phyloP scores from a whole-genome alignment of 2,797 vertebrate species.

The Chiloscyllium punctatum region DNA sequence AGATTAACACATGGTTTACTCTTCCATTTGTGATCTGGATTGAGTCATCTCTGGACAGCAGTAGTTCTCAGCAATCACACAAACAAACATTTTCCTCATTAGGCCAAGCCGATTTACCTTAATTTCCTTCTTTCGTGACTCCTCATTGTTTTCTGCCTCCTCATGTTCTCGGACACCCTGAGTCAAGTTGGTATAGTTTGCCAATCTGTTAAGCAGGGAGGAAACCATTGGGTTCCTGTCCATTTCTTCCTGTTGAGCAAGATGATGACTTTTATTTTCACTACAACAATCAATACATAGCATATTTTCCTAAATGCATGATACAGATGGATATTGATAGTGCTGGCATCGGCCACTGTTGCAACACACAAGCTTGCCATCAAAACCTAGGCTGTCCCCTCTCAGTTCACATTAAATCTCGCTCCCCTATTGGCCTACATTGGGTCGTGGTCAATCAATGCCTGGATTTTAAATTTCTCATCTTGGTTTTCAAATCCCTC shows the following conservation, averaged over 20 bases:
- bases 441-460: neutral
- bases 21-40: neutral
- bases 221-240: constrained; percentile 98
- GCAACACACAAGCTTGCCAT: neutral
- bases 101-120: constrained; percentile 63
- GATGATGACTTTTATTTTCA: neutral
- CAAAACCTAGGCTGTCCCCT: neutral
- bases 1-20: neutral
- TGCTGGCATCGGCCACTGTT: neutral
- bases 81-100: neutral
- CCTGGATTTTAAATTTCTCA: neutral
- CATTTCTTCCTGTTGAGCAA: constrained; percentile 82
- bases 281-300: neutral
- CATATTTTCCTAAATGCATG: neutral
- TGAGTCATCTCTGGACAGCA: neutral
- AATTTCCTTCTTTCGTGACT: constrained; percentile 69
- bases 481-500: no score
- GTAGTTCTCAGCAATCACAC: neutral
- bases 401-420: neutral
- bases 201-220: constrained; percentile 87
- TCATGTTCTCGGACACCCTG: constrained; percentile 93
- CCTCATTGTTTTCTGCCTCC: constrained; percentile 78
- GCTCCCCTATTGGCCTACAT: neutral
- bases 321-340: neutral
- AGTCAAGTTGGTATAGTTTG: constrained; percentile 91